These are phyloP conservation scores for Drosophila quinaria DNA, from an alignment of 2,888 invertebrate species.

Conservation along the genomic window DNA sequence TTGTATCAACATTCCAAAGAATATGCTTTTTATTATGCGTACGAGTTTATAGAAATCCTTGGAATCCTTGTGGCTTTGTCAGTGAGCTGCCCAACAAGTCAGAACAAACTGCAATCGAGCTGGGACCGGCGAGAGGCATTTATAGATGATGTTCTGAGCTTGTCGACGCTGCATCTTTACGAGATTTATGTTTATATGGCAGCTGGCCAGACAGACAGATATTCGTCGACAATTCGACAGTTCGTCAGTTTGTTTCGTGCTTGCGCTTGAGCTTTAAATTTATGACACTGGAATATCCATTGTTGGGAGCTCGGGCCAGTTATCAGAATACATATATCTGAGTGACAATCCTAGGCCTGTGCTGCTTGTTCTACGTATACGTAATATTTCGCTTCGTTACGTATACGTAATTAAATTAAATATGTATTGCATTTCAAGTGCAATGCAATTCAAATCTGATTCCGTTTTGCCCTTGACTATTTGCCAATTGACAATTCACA, in stretches of 20 bases:
- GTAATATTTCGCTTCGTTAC: constrained; percentile 60
- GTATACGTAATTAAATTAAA: constrained; percentile 69
- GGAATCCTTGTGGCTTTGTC: constrained; percentile 44
- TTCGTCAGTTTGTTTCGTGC: constrained; percentile 61
- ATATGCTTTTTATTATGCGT: not conserved
- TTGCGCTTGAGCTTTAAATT: constrained; percentile 73
- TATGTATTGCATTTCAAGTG: constrained; percentile 72
- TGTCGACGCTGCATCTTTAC: constrained; percentile 69
- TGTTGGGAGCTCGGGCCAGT: constrained; percentile 58
- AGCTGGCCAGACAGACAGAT: constrained; percentile 57
- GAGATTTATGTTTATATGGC: constrained; percentile 83
- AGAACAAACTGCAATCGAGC: constrained; percentile 54
- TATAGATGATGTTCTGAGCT: constrained; percentile 62
- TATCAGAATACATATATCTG: constrained; percentile 52
- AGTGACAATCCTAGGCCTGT: constrained; percentile 19
- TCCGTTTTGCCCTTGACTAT: constrained; percentile 57
- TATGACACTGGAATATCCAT: constrained; percentile 82
- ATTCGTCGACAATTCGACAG: constrained; percentile 31
- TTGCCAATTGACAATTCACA: constrained; percentile 32
- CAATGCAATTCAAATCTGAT: constrained; percentile 62
- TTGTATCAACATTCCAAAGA: constrained; percentile 35
- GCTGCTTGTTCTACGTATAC: constrained; percentile 54
- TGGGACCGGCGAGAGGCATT: constrained; percentile 49
- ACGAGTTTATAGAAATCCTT: not conserved
- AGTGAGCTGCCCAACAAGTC: constrained; percentile 42